Percentiles rank a stretch among this genome's conserved stretches.
These are phyloP conservation scores for Elaphurus davidianus DNA, from an alignment of 2,113 vertebrate genomes.

Conservation along the genomic window DNA sequence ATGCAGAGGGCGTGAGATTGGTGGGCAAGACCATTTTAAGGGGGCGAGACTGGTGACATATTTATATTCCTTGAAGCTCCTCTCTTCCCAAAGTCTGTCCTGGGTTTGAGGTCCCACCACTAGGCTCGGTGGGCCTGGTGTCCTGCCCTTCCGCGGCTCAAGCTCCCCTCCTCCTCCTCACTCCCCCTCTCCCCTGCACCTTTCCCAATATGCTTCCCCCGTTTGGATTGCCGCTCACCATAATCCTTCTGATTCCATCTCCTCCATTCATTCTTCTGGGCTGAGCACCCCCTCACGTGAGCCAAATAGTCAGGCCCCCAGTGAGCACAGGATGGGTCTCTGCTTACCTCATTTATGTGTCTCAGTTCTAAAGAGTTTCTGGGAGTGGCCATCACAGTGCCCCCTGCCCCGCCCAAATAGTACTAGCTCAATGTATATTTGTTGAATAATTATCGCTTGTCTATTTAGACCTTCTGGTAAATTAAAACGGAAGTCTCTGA, in stretches of 20 bases:
- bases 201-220: background rate
- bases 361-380: background rate
- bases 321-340: background rate
- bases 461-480: background rate
- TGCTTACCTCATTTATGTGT: background rate
- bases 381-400: background rate
- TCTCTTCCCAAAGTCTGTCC: background rate
- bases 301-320: background rate
- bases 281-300: background rate
- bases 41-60: background rate
- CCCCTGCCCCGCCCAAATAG: background rate
- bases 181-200: accelerated
- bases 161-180: no score
- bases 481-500: background rate
- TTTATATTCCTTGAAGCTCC: background rate
- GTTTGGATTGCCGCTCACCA: background rate
- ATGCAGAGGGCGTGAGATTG: background rate
- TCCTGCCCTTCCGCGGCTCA: background rate
- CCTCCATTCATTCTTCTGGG: background rate
- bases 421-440: background rate
- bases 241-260: background rate
- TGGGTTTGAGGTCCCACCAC: background rate
- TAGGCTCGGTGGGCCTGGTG: background rate
- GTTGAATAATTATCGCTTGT: background rate
- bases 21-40: background rate